phyloP scores from a whole-genome alignment of 2,113 vertebrate species.

The Entomyzon cyanotis region DNA sequence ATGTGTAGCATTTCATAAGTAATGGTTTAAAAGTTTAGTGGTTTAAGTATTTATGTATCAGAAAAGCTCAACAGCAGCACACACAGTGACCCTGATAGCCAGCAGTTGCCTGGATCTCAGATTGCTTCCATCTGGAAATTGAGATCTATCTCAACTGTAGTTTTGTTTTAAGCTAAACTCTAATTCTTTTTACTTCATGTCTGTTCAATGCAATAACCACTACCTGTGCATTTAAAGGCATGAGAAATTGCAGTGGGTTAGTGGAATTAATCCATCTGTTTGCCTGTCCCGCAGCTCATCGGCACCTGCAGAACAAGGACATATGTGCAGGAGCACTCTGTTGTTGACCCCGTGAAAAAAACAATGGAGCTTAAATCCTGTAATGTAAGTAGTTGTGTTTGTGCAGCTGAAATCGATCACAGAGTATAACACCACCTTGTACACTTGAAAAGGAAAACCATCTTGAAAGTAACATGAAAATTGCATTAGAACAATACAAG shows the following conservation, averaged over 20 bases:
- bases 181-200: not conserved
- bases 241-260: not conserved
- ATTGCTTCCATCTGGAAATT: not conserved
- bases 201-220: not conserved
- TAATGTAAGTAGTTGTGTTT: constrained; percentile 83
- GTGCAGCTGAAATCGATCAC: not conserved
- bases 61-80: not conserved
- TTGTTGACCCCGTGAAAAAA: constrained; percentile 88
- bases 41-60: rapidly evolving
- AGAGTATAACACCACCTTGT: not conserved
- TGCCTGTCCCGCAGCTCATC: constrained; percentile 81
- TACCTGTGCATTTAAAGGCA: not conserved
- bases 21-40: not conserved
- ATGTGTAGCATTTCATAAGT: rapidly evolving
- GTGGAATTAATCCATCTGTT: not conserved
- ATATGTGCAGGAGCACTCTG: constrained; percentile 91
- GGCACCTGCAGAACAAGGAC: constrained; percentile 87
- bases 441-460: not conserved
- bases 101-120: not conserved
- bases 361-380: constrained; percentile 91
- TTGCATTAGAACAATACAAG: not conserved
- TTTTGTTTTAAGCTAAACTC: not conserved
- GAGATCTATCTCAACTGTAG: not conserved
- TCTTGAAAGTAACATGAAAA: not conserved
- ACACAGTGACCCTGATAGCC: not conserved